A percentile compares a stretch with the other conserved stretches of the same genome.
phyloP scores from a whole-genome alignment of 1,140 invertebrate species.

The Drosophila prosaltans region DNA sequence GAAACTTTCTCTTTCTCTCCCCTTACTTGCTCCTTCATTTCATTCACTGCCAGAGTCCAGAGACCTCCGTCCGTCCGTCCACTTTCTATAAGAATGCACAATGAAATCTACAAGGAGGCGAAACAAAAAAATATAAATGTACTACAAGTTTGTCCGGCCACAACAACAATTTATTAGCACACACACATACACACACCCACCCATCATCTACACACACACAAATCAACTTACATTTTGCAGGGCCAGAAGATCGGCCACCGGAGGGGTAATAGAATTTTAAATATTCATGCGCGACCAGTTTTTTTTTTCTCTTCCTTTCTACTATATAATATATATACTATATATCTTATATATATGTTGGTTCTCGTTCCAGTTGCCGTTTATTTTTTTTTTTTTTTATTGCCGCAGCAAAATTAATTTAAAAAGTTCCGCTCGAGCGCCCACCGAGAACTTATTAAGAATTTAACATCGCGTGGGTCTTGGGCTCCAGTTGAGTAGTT shows the following conservation, averaged over 20 bases:
- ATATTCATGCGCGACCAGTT: slow-evolving; percentile 49
- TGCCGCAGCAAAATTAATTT: slow-evolving; percentile 19
- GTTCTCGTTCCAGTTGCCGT: neutral
- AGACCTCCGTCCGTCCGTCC: neutral
- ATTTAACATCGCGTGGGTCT: slow-evolving; percentile 60
- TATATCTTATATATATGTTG: neutral
- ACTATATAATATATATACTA: neutral
- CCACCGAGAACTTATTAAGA: slow-evolving; percentile 41
- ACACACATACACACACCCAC: slow-evolving; percentile 3
- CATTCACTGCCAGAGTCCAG: slow-evolving; percentile 7
- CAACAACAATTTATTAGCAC: slow-evolving; percentile 58
- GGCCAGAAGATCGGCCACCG: neutral
- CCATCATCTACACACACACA: neutral
- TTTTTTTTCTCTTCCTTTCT: neutral
- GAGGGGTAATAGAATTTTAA: slow-evolving; percentile 53
- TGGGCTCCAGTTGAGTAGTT: slow-evolving; percentile 2
- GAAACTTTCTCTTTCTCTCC: neutral
- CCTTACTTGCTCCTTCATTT: neutral
- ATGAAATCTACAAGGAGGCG: slow-evolving; percentile 1
- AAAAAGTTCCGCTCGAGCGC: slow-evolving; percentile 14
- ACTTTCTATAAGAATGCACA: slow-evolving; percentile 36
- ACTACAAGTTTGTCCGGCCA: slow-evolving; percentile 48
- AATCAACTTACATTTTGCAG: neutral
- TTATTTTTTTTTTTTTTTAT: neutral
- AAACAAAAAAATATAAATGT: slow-evolving; percentile 39